A percentile compares a stretch with the other conserved stretches of the same genome.
Evolutionary conservation across 1,140 invertebrate species (phyloP).

Genomic region (Holotrichia oblita): DNA sequence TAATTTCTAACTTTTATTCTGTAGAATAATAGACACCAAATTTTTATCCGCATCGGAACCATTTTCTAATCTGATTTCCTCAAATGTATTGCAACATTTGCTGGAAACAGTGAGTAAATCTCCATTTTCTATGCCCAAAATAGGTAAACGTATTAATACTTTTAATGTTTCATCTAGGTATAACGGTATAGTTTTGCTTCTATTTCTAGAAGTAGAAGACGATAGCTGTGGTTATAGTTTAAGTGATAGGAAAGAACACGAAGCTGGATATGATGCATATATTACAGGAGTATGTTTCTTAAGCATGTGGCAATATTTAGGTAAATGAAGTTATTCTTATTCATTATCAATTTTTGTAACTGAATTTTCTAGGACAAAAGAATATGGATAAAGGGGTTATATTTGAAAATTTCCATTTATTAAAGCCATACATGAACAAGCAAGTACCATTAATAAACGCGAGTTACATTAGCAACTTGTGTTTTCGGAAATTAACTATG

Average conservation of each 20-base stretch:
- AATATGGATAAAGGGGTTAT: constrained; percentile 43
- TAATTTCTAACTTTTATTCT: constrained; percentile 54
- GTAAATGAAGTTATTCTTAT: constrained; percentile 59
- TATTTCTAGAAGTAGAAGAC: constrained; percentile 60
- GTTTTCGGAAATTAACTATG: no score
- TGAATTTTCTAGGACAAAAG: constrained; percentile 40
- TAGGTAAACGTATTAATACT: constrained; percentile 60
- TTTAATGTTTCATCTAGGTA: constrained; percentile 37
- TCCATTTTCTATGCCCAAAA: constrained; percentile 68
- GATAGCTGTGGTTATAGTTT: constrained; percentile 64
- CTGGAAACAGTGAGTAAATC: constrained; percentile 62
- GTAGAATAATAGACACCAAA: constrained; percentile 77
- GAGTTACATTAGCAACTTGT: no score
- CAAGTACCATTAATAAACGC: constrained; percentile 46
- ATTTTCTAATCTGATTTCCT: constrained; percentile 70
- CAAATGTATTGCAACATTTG: constrained; percentile 68
- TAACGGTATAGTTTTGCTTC: constrained; percentile 47
- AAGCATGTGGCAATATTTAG: constrained; percentile 74
- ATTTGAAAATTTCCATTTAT: constrained; percentile 53
- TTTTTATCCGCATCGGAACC: constrained; percentile 71
- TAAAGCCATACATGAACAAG: constrained; percentile 66
- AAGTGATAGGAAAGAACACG: constrained; percentile 72
- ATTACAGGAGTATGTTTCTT: constrained; percentile 84
- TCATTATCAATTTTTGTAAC: constrained; percentile 32
- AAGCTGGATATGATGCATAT: constrained; percentile 90